Evolutionary conservation across 2,797 vertebrate species (phyloP).

Genomic region (Falco cherrug): DNA sequence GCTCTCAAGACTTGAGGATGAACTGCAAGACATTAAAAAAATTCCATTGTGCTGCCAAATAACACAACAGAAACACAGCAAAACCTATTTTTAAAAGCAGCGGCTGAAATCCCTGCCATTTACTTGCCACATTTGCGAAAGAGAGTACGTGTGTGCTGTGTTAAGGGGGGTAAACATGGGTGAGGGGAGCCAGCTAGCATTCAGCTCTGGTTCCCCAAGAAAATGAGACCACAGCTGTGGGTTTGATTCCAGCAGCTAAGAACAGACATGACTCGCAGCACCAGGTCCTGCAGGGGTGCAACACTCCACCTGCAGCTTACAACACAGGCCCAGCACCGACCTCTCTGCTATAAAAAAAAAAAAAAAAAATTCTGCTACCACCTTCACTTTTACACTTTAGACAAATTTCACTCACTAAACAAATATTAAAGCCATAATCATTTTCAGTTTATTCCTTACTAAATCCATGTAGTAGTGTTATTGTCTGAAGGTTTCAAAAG

Average conservation of each 20-base stretch:
- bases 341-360: background rate
- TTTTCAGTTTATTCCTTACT: background rate
- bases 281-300: background rate
- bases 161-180: background rate
- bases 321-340: background rate
- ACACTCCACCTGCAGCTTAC: background rate
- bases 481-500: constrained; percentile 24
- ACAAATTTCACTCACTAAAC: background rate
- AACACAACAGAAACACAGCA: background rate
- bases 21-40: background rate
- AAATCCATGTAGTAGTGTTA: constrained; percentile 1
- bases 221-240: background rate
- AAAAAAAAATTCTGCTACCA: background rate
- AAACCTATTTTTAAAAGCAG: constrained; percentile 24
- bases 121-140: background rate
- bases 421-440: background rate
- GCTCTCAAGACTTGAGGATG: background rate
- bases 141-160: background rate
- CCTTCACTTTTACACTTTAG: background rate
- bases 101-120: background rate
- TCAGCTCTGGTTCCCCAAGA: background rate
- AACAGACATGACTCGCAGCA: background rate
- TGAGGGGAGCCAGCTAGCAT: background rate
- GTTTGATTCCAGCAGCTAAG: background rate
- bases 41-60: background rate